Percentiles rank a stretch among this genome's conserved stretches.
Evolutionary conservation across 2,797 vertebrate genomes (phyloP).

Genomic region (Anniella stebbinsi): DNA sequence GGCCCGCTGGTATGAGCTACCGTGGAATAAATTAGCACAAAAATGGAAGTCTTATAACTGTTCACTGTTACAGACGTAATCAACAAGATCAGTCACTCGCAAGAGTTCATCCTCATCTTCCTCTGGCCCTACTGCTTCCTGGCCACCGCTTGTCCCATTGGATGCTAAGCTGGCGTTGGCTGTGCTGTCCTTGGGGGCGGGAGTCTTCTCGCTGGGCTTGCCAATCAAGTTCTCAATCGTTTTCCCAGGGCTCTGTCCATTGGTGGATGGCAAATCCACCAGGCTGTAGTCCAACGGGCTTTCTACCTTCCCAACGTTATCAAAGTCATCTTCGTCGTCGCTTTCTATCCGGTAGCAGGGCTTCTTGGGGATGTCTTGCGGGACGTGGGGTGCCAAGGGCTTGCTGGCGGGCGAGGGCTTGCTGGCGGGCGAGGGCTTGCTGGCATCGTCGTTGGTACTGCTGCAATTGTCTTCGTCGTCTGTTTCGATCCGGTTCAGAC

Average conservation of each 20-base stretch:
- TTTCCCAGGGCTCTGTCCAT: constrained; percentile 92
- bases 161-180: constrained; percentile 81
- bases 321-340: constrained; percentile 85
- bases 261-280: constrained; percentile 88
- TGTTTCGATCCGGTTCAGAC: constrained; percentile 93
- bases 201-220: constrained; percentile 84
- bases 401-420: constrained; percentile 74
- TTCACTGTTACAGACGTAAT: constrained; percentile 96
- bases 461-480: constrained; percentile 86
- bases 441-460: constrained; percentile 60
- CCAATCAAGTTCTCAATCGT: constrained; percentile 86
- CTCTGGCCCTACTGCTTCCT: constrained; percentile 87
- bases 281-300: constrained; percentile 86
- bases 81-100: constrained; percentile 94
- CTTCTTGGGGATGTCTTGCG: constrained; percentile 84
- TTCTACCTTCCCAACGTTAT: constrained; percentile 83
- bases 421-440: constrained; percentile 70
- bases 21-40: constrained; percentile 89
- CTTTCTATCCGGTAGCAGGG: constrained; percentile 85
- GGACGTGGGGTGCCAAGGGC: constrained; percentile 71
- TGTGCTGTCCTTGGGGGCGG: constrained; percentile 81
- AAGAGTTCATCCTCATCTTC: constrained; percentile 94
- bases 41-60: constrained; percentile 89
- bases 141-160: constrained; percentile 84
- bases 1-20: constrained; percentile 87